Evolutionary conservation across 2,797 vertebrate genomes (phyloP).

Genomic region (Hemibagrus guttatus): DNA sequence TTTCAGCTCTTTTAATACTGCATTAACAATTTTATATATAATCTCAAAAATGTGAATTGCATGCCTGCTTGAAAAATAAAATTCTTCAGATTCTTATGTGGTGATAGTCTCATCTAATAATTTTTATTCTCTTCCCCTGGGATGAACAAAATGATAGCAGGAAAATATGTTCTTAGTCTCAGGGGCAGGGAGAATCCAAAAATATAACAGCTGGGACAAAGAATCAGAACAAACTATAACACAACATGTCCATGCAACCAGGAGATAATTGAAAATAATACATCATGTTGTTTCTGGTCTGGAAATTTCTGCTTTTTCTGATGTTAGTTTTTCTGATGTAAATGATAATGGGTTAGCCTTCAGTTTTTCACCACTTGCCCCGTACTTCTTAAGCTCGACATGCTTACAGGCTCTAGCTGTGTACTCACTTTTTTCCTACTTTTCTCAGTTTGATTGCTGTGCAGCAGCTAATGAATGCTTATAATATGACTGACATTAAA

Average conservation of each 20-base stretch:
- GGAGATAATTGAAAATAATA: not conserved
- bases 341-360: no score
- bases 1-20: not conserved
- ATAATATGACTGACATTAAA: no score
- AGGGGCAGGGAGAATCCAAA: constrained; percentile 29
- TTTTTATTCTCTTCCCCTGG: constrained; percentile 27
- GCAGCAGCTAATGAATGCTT: no score
- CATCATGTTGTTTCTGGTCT: not conserved
- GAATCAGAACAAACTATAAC: constrained; percentile 76
- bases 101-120: constrained; percentile 23
- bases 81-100: constrained; percentile 40
- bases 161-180: constrained; percentile 33
- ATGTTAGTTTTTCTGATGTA: not conserved
- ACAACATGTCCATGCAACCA: constrained; percentile 63
- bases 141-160: constrained; percentile 9
- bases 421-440: no score
- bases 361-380: no score
- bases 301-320: not conserved
- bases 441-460: no score
- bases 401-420: no score
- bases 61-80: constrained; percentile 38
- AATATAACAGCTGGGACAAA: constrained; percentile 74
- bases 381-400: no score
- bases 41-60: not conserved
- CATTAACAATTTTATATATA: not conserved